Evolutionary conservation across 2,888 invertebrate genomes (phyloP).

Genomic region (Hylaea fasciaria): DNA sequence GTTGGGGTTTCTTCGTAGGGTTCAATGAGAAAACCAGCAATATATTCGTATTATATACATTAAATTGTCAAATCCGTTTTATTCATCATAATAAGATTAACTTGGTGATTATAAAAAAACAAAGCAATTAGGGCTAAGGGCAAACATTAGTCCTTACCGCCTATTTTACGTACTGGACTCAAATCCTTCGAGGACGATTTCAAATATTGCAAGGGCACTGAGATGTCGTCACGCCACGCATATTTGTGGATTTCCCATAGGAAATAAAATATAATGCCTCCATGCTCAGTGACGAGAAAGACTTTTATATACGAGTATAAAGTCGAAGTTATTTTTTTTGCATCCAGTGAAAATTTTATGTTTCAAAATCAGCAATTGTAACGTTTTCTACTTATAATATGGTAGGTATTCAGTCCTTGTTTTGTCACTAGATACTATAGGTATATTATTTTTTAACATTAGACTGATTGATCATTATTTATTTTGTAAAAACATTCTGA

Average conservation of each 20-base stretch:
- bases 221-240: conserved; percentile 38
- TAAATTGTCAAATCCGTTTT: too few species aligned
- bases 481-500: too few species aligned
- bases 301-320: conserved; percentile 32
- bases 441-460: too few species aligned
- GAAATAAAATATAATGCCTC: conserved; percentile 44
- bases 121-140: background rate
- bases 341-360: conserved; percentile 6
- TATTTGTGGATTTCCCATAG: conserved; percentile 44
- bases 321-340: conserved; percentile 30
- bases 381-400: background rate
- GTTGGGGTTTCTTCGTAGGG: too few species aligned
- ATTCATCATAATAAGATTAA: too few species aligned
- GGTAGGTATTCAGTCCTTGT: too few species aligned
- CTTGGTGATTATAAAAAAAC: background rate
- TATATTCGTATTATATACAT: too few species aligned
- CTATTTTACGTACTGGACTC: background rate
- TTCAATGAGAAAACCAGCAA: too few species aligned
- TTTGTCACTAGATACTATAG: too few species aligned
- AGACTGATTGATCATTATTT: too few species aligned
- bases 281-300: conserved; percentile 34
- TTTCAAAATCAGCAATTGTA: conserved; percentile 3
- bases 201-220: conserved; percentile 35
- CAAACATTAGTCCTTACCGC: conserved; percentile 3
- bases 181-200: conserved; percentile 25